Conservation (phyloP, 2,113 vertebrate species). For the Addax nasomaculatus region DNA sequence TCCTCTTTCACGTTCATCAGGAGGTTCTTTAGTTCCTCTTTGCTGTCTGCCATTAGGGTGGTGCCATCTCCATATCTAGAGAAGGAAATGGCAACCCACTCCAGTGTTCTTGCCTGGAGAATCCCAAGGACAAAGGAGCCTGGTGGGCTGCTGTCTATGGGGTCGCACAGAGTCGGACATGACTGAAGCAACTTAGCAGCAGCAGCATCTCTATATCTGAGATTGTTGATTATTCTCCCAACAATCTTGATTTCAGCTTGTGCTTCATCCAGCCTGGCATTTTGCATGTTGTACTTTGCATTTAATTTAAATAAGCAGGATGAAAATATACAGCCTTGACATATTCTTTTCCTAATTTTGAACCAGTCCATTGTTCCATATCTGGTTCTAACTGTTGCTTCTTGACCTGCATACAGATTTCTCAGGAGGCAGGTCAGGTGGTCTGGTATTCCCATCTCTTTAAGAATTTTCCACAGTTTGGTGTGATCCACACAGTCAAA, state of each 20-base stretch:
- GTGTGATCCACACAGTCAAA: background rate
- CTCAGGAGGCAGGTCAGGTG: background rate
- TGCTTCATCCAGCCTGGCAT: background rate
- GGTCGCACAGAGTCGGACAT: background rate
- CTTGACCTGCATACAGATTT: background rate
- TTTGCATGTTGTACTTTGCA: background rate
- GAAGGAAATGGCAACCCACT: background rate
- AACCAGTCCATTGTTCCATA: background rate
- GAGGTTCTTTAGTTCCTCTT: background rate
- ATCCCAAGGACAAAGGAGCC: background rate
- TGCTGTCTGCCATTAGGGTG: background rate
- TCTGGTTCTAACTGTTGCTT: background rate
- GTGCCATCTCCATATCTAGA: background rate
- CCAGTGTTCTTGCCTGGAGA: background rate
- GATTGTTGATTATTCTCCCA: background rate
- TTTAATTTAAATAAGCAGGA: background rate
- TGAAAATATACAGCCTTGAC: background rate
- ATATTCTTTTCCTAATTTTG: background rate
- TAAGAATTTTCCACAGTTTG: background rate
- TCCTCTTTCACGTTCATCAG: background rate
- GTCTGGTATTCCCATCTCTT: background rate
- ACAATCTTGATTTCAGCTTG: background rate
- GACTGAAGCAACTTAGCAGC: background rate
- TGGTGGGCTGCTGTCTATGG: background rate
- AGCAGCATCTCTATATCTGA: background rate